Evolutionary conservation across 1,140 invertebrate species (phyloP).

Genomic region (Scaptomyza montana): DNA sequence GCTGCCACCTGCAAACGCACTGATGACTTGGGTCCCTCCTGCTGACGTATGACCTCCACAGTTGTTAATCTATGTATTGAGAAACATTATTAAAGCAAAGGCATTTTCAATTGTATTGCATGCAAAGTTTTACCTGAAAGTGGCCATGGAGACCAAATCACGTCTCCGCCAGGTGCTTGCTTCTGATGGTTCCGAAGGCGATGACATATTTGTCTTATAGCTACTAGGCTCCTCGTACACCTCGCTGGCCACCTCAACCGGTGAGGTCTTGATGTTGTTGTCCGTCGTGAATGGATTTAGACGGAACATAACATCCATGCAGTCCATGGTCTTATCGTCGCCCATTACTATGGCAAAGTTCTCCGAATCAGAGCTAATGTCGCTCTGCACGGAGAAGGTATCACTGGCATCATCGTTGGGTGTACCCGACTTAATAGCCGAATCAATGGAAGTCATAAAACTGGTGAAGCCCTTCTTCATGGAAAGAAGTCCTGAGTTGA

Average conservation of each 20-base stretch:
- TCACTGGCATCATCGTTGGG: conserved; percentile 90
- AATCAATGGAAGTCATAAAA: conserved; percentile 92
- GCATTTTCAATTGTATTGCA: background rate
- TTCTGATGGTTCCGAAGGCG: conserved; percentile 91
- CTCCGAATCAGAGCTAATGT: conserved; percentile 92
- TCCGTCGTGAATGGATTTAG: conserved; percentile 83
- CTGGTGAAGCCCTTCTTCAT: conserved; percentile 92
- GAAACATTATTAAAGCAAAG: background rate
- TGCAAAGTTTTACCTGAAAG: conserved; percentile 69
- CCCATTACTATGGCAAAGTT: conserved; percentile 89
- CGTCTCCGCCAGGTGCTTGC: conserved; percentile 91
- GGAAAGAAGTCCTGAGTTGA: conserved; percentile 86
- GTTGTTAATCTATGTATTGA: conserved; percentile 87
- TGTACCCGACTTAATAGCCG: conserved; percentile 87
- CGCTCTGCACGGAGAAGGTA: conserved; percentile 88
- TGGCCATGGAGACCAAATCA: conserved; percentile 88
- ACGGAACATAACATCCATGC: conserved; percentile 87
- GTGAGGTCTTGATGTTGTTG: conserved; percentile 83
- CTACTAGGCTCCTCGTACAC: conserved; percentile 89
- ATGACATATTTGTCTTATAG: conserved; percentile 86
- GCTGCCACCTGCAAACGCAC: conserved; percentile 91
- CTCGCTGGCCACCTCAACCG: conserved; percentile 92
- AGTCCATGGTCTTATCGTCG: conserved; percentile 87
- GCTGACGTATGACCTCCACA: conserved; percentile 93
- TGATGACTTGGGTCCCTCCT: conserved; percentile 88